Base-by-base conservation (phyloP, 2,113 vertebrate species). In the Ceyx melanurus region DNA sequence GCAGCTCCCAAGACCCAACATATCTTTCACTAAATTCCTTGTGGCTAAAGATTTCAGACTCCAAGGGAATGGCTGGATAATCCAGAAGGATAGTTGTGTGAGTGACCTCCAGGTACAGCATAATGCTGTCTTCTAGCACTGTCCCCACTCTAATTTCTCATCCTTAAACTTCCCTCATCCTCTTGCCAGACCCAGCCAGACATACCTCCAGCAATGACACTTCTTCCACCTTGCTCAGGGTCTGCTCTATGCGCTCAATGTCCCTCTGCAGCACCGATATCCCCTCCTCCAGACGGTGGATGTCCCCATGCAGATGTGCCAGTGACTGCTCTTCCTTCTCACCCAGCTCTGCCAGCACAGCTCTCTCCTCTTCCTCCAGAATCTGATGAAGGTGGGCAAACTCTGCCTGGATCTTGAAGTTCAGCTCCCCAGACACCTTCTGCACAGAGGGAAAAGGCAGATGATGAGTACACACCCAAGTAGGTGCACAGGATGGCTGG, bases 361-460 rank as follows among this genome's bases (percentile, higher is more conserved):
- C 82, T 43, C 87, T 82, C 97, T 99, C 98, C 68, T 98, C 97
- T 13, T 98, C 97, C 31, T 94, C 94, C 92, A 99, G 97, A 82
- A 98, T 97, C 92, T 97, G 97, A 95, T 98, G 98, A 78, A 99
- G 97, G 31, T 31, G 95, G 93, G 96, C 80, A 95, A 99, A 99
- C 75, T 98, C 98, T 2, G 91, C 82, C 19, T 66, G 97, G 75
- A 99, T 97, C 61, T 94, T 97, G 13, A 71, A 88, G 93, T 97
- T 96, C 78, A 99, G 94, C 60, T 98, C 97, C 33, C 82, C 76
- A 54, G 95, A 92, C 12, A 74, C 76, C 43, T 91, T 97, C 97
- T 97, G 90, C 75, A 62, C 31, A 90, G 58, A 87, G 13, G 43
- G 23, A 89, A 77, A 60, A 72, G 17, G 43, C 17, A 85, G 25